A percentile compares a stretch with the other conserved stretches of the same genome.
phyloP scores from a whole-genome alignment of 2,888 invertebrate species.

The Argyresthia goedartella region DNA sequence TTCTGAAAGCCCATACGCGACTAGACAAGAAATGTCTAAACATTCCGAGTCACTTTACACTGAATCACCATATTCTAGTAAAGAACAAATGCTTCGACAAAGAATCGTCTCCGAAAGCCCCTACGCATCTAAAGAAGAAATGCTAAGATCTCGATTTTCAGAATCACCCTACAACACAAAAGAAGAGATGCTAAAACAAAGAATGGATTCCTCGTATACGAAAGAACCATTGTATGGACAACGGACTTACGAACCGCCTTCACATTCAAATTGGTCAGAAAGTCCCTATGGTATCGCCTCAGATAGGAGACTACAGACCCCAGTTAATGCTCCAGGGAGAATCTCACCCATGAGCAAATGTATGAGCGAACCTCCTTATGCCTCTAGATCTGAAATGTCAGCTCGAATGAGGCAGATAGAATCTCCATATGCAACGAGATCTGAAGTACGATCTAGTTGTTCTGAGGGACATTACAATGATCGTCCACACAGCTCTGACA shows the following conservation, averaged over 20 bases:
- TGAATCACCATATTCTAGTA: slow-evolving; percentile 59
- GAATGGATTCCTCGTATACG: slow-evolving; percentile 37
- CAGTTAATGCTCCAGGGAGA: slow-evolving; percentile 46
- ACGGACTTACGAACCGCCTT: slow-evolving; percentile 59
- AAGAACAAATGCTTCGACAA: slow-evolving; percentile 54
- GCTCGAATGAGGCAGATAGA: slow-evolving; percentile 46
- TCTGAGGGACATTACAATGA: slow-evolving; percentile 47
- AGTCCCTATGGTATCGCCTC: slow-evolving; percentile 49
- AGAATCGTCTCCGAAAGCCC: slow-evolving; percentile 52
- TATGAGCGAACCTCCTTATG: slow-evolving; percentile 63
- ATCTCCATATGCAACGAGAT: slow-evolving; percentile 46
- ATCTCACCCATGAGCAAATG: slow-evolving; percentile 56
- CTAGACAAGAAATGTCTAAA: slow-evolving; percentile 37
- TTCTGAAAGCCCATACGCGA: slow-evolving; percentile 16
- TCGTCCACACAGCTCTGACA: slow-evolving; percentile 39
- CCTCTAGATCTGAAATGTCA: slow-evolving; percentile 57
- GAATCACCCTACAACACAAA: slow-evolving; percentile 65
- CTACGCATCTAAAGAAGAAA: slow-evolving; percentile 63
- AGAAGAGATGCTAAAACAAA: slow-evolving; percentile 59
- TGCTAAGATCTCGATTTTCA: slow-evolving; percentile 61
- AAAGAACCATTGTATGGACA: slow-evolving; percentile 55
- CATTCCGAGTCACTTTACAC: slow-evolving; percentile 43
- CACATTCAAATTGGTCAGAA: slow-evolving; percentile 52
- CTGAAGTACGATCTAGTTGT: slow-evolving; percentile 56
- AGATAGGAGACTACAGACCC: slow-evolving; percentile 55